phyloP scores from a whole-genome alignment of 1,140 invertebrate genomes.

The Drosophila parabipectinata region DNA sequence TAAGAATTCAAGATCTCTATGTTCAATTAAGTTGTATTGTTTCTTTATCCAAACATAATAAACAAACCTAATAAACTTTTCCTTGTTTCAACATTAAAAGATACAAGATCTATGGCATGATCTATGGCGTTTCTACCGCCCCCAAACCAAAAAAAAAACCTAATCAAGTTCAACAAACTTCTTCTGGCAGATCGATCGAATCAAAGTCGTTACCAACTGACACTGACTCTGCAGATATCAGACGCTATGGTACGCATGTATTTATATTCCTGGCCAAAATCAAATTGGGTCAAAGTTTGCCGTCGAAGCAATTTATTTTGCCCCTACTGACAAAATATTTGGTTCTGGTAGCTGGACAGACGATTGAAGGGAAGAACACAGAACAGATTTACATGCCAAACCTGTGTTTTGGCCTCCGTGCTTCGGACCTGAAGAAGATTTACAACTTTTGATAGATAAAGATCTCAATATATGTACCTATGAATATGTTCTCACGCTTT shows the following conservation, averaged over 20 bases:
- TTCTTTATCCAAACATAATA: not conserved
- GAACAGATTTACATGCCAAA: conserved; percentile 39
- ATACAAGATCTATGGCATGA: conserved; percentile 13
- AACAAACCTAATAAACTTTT: conserved; percentile 12
- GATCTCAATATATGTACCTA: conserved; percentile 48
- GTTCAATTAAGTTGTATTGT: conserved; percentile 1
- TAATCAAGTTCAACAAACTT: conserved; percentile 52
- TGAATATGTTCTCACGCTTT: conserved; percentile 54
- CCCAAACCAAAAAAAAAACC: conserved; percentile 14
- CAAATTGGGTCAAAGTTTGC: conserved; percentile 53
- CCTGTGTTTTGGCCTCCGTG: conserved; percentile 44
- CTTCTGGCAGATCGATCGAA: conserved; percentile 10
- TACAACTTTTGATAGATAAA: conserved; percentile 37
- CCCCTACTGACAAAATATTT: conserved; percentile 47
- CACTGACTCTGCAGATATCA: conserved; percentile 44
- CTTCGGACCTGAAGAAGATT: conserved; percentile 26
- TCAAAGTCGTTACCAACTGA: conserved; percentile 27
- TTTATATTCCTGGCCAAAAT: conserved; percentile 19
- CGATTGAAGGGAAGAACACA: not conserved
- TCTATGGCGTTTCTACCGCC: conserved; percentile 22
- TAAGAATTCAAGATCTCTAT: not conserved
- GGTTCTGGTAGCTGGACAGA: conserved; percentile 28
- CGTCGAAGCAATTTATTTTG: conserved; percentile 38
- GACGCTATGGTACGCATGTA: not conserved
- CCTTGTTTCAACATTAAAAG: conserved; percentile 10